Conservation (phyloP, 1,140 invertebrate species). For the Pseudomyrmex pallidus region DNA sequence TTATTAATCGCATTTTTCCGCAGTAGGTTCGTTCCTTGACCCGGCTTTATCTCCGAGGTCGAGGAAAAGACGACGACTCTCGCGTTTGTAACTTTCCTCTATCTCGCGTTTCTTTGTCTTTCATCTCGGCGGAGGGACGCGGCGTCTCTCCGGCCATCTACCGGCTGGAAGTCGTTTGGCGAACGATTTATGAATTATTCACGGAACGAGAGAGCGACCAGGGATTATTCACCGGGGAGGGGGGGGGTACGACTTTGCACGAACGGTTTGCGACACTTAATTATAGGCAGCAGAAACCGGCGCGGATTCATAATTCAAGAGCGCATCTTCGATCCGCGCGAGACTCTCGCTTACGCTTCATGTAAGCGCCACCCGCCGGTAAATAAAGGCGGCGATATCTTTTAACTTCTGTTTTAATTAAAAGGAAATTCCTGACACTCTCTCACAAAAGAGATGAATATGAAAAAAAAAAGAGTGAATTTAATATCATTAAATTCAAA, state of each 20-base stretch:
- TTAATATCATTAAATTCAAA: background rate
- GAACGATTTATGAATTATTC: constrained; percentile 70
- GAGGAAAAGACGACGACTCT: constrained; percentile 13
- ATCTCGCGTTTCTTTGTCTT: constrained; percentile 41
- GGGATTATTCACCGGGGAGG: constrained; percentile 60
- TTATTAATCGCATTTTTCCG: constrained; percentile 57
- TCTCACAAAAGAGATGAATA: background rate
- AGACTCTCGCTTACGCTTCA: background rate
- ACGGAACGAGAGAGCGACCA: constrained; percentile 3
- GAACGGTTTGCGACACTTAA: constrained; percentile 41
- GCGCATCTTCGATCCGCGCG: background rate
- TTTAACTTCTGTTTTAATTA: constrained; percentile 29
- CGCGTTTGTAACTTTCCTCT: constrained; percentile 41
- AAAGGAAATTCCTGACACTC: background rate
- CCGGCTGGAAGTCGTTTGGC: constrained; percentile 21
- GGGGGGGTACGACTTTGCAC: constrained; percentile 1
- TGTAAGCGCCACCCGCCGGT: background rate
- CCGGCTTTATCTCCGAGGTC: constrained; percentile 16
- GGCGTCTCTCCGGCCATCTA: background rate
- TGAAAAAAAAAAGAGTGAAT: background rate
- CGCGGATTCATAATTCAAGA: constrained; percentile 51
- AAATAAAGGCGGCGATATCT: constrained; percentile 20
- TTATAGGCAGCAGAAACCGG: constrained; percentile 46
- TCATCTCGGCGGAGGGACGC: background rate
- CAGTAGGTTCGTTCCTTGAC: constrained; percentile 26